These are phyloP conservation scores for Eupleurogrammus muticus DNA, from an alignment of 2,797 vertebrate genomes.

Conservation along the genomic window DNA sequence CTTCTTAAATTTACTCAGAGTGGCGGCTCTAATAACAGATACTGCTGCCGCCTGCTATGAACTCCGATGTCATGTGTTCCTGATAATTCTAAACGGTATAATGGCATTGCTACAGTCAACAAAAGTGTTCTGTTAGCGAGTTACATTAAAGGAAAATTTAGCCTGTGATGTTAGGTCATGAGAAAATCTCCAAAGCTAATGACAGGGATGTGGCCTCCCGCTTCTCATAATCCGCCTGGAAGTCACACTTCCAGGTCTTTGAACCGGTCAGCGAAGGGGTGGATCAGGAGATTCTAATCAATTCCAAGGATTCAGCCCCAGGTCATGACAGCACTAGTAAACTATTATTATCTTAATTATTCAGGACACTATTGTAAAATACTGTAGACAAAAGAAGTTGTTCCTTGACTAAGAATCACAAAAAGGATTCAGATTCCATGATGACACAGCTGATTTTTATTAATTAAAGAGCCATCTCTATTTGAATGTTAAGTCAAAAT, in stretches of 20 bases:
- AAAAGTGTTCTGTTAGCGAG: background rate
- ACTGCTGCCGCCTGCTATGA: background rate
- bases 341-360: too few relatives aligned
- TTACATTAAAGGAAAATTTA: background rate
- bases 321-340: too few relatives aligned
- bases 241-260: background rate
- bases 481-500: too few relatives aligned
- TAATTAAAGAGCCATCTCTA: too few relatives aligned
- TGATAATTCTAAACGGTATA: background rate
- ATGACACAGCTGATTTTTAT: too few relatives aligned
- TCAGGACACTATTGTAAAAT: too few relatives aligned
- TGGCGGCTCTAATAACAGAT: slow-evolving; percentile 17
- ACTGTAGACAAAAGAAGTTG: too few relatives aligned
- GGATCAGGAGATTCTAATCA: too few relatives aligned
- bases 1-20: slow-evolving; percentile 27
- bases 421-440: too few relatives aligned
- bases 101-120: background rate
- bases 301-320: too few relatives aligned
- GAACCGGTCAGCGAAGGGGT: too few relatives aligned
- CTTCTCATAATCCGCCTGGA: background rate
- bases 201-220: background rate
- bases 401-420: too few relatives aligned
- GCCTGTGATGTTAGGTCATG: background rate
- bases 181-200: background rate
- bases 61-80: background rate